Percentiles rank a stretch among this genome's conserved stretches.
phyloP scores from a whole-genome alignment of 2,888 invertebrate genomes.

The Charanyca ferruginea region DNA sequence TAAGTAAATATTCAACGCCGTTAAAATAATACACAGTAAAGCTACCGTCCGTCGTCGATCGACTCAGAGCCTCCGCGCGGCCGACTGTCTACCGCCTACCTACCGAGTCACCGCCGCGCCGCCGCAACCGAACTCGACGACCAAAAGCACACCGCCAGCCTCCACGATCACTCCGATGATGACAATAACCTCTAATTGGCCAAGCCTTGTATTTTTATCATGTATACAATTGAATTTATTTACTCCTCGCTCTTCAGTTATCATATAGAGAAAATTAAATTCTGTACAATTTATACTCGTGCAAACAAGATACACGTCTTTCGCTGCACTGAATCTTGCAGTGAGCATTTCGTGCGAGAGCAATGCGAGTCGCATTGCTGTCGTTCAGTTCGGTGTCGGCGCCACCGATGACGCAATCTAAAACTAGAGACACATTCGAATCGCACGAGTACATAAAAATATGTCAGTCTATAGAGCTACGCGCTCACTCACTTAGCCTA shows the following conservation, averaged over 20 bases:
- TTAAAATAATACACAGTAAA: conserved; percentile 77
- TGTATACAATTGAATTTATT: conserved; percentile 35
- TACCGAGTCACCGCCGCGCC: conserved; percentile 37
- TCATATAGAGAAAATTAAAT: conserved; percentile 23
- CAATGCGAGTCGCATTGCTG: conserved; percentile 51
- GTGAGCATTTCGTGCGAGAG: conserved; percentile 29
- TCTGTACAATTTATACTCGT: conserved; percentile 50
- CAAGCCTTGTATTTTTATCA: conserved; percentile 61
- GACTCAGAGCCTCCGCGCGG: conserved; percentile 79
- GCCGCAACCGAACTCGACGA: conserved; percentile 49
- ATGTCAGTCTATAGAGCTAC: conserved; percentile 88
- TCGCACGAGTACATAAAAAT: conserved; percentile 88
- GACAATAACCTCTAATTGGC: conserved; percentile 63
- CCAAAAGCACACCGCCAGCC: conserved; percentile 37
- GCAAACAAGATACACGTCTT: conserved; percentile 39
- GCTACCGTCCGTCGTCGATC: conserved; percentile 74
- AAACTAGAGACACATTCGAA: conserved; percentile 85
- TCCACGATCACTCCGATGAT: conserved; percentile 56
- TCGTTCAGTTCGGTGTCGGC: conserved; percentile 56
- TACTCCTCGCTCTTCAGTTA: conserved; percentile 25
- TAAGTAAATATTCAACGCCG: conserved; percentile 86
- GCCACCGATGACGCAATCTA: conserved; percentile 71
- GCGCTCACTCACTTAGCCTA: conserved; percentile 88
- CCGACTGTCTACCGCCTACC: conserved; percentile 75
- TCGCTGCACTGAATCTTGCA: conserved; percentile 36